Base-by-base conservation (phyloP, 2,888 invertebrate genomes). In the Chouioia cunea region DNA sequence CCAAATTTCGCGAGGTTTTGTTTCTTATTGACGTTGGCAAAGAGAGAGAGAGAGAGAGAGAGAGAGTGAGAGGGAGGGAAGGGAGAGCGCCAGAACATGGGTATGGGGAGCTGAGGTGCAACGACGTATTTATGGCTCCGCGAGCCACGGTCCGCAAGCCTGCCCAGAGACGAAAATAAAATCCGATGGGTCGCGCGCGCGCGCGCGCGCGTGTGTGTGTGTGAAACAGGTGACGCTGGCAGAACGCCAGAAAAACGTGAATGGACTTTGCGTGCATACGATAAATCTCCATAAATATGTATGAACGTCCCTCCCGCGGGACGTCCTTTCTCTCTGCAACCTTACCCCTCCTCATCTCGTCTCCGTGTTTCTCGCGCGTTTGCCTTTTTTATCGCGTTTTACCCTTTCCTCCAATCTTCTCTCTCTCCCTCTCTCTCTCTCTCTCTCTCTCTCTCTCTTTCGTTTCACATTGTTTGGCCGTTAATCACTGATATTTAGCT, bases 281-380 rank as follows among this genome's bases (percentile, higher is more conserved):
- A 80, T 80, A 80, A 78, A 79, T 81, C 78, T 80, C 76, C 76
- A 79, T 80, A 79, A 78, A 79, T 79, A 79, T 80, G 78, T 79
- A 80, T 80, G 80, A 80, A 79, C 78, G 78, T 75, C 75, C 72
- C 70, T 71, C 68, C 73, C 73, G 70, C 73, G 73, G 76, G 76
- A 76, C 36, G 36, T 36, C 36, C 36, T 36, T 36, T 36, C 36
- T n/a, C n/a, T 36, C 36, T 36, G 36, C 36, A 36, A 36, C 4
- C 36, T 36, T 36, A 36, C 6, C 36, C 36, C 36, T 6, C 50
- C 50, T 20, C 50, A 50, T 20, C 50, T 50, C 20, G 16, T 20
- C 50, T 50, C 50, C 36, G 36, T 36, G 36, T 36, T 36, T 36
- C 36, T 36, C 36, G 36, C 36, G 36, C 36, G 36, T 36, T 36